Conservation (phyloP, 2,797 vertebrate species). For the Delichon dasypus region DNA sequence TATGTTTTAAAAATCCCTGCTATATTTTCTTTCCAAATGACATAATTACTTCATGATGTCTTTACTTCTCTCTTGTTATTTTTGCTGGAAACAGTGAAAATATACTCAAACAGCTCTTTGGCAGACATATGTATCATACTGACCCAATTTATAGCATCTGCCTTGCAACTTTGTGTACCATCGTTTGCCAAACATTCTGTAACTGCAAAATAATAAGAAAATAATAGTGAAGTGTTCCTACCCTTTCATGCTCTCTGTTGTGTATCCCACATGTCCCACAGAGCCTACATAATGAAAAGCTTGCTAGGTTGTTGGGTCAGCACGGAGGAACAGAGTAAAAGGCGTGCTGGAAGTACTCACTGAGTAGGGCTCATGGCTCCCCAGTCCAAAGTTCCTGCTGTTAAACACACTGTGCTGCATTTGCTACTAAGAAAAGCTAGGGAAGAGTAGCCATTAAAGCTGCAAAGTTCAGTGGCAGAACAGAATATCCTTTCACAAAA, state of each 20-base stretch:
- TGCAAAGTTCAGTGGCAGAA: background rate
- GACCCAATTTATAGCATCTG: constrained; percentile 53
- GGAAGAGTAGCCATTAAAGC: background rate
- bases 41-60: constrained; percentile 60
- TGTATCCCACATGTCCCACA: constrained; percentile 48
- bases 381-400: constrained; percentile 11
- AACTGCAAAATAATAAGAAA: constrained; percentile 53
- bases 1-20: constrained; percentile 12
- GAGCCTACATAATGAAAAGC: constrained; percentile 51
- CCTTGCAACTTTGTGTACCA: background rate
- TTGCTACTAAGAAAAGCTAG: background rate
- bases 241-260: constrained; percentile 7
- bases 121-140: constrained; percentile 22
- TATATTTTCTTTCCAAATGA: constrained; percentile 37
- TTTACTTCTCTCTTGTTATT: constrained; percentile 32
- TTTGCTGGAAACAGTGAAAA: constrained; percentile 47
- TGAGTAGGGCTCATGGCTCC: background rate
- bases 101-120: constrained; percentile 34
- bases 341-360: background rate
- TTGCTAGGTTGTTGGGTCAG: constrained; percentile 52
- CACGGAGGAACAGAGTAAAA: background rate
- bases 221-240: constrained; percentile 42
- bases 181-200: constrained; percentile 16
- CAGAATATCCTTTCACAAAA: background rate
- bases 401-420: background rate